phyloP scores from a whole-genome alignment of 2,888 invertebrate genomes.

The Tortrix viridana region DNA sequence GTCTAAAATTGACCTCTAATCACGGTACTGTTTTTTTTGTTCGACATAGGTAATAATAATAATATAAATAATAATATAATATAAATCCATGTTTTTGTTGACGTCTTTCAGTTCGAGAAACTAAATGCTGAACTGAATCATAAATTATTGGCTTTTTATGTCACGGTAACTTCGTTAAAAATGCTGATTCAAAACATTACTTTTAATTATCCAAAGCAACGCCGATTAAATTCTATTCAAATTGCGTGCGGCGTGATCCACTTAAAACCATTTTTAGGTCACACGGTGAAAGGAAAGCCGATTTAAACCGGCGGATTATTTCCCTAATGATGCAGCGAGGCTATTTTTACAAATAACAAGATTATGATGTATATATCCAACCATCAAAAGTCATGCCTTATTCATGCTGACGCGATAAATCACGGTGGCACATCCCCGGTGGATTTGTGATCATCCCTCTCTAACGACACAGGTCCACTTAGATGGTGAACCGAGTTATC shows the following conservation, averaged over 20 bases:
- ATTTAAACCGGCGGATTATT: conserved; percentile 4
- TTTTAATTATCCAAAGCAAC: too few species aligned
- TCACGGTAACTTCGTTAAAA: too few species aligned
- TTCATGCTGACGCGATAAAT: conserved; percentile 67
- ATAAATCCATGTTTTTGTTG: too few species aligned
- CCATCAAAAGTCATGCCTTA: conserved; percentile 64
- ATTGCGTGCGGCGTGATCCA: not conserved
- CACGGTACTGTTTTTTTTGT: too few species aligned
- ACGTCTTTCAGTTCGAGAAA: too few species aligned
- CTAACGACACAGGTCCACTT: conserved; percentile 54
- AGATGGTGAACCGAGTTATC: conserved; percentile 47
- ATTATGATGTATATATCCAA: conserved; percentile 57
- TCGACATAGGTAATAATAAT: too few species aligned
- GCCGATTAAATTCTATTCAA: not conserved
- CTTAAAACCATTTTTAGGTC: not conserved
- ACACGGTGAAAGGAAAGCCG: not conserved
- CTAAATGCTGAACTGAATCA: too few species aligned
- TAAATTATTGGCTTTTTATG: too few species aligned
- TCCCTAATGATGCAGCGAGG: conserved; percentile 25
- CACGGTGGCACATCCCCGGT: conserved; percentile 56
- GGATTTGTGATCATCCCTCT: conserved; percentile 59
- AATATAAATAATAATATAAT: too few species aligned
- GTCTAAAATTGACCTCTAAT: too few species aligned
- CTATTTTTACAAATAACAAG: conserved; percentile 53
- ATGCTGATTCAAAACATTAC: too few species aligned